These are phyloP conservation scores for Laodelphax striatellus DNA, from an alignment of 1,140 invertebrate genomes.

Conservation along the genomic window DNA sequence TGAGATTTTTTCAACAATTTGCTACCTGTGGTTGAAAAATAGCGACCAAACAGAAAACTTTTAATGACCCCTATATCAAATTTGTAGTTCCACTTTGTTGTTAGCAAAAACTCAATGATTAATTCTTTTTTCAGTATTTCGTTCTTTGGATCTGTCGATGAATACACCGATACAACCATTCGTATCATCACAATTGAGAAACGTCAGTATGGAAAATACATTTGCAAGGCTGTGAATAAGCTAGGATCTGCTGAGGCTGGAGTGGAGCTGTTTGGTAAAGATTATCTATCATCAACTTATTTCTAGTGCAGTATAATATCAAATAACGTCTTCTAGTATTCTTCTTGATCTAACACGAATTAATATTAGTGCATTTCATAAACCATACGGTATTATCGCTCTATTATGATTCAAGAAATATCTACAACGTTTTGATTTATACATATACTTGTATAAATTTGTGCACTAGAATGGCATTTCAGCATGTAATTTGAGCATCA, in stretches of 20 bases:
- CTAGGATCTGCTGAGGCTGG: conserved; percentile 63
- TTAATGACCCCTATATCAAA: neutral
- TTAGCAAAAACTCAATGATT: too few relatives aligned
- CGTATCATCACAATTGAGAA: conserved; percentile 85
- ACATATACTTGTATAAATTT: too few relatives aligned
- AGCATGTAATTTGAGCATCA: too few relatives aligned
- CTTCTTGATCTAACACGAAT: too few relatives aligned
- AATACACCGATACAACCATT: conserved; percentile 80
- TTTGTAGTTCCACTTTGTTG: too few relatives aligned
- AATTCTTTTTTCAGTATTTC: conserved; percentile 47
- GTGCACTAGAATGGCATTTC: too few relatives aligned
- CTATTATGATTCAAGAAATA: too few relatives aligned
- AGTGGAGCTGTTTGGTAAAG: conserved; percentile 73
- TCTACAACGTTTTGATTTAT: too few relatives aligned
- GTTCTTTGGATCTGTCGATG: conserved; percentile 78
- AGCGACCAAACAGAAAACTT: neutral
- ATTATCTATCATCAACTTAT: conserved; percentile 12
- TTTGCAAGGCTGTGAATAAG: conserved; percentile 78
- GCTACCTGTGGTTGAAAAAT: neutral
- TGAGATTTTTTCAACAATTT: too few relatives aligned
- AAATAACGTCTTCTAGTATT: conserved; percentile 1
- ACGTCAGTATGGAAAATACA: conserved; percentile 74
- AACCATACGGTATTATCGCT: too few relatives aligned
- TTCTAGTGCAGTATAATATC: conserved; percentile 11
- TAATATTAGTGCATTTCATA: too few relatives aligned